These are phyloP conservation scores for Anadara kagoshimensis DNA, from an alignment of 1,140 invertebrate species.

Conservation along the genomic window DNA sequence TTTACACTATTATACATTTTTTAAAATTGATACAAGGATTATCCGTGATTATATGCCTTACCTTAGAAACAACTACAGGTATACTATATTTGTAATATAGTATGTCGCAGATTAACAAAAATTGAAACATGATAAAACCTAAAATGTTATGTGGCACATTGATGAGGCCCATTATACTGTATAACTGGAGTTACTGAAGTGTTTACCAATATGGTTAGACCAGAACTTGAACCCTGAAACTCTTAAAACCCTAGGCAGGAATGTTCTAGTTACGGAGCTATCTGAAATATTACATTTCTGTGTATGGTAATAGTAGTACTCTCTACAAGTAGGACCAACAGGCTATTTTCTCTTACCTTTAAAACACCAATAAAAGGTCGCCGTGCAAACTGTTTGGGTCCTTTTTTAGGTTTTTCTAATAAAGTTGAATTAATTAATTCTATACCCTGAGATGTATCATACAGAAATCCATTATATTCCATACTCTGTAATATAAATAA, in stretches of 20 bases:
- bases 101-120: too few relatives aligned
- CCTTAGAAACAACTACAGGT: too few relatives aligned
- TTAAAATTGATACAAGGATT: too few relatives aligned
- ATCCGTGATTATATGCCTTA: too few relatives aligned
- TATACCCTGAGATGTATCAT: slow-evolving; percentile 68
- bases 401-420: slow-evolving; percentile 50
- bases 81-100: too few relatives aligned
- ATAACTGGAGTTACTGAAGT: neutral
- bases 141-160: neutral
- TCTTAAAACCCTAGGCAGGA: neutral
- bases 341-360: slow-evolving; percentile 59
- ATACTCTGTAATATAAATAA: slow-evolving; percentile 46
- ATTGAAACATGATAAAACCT: too few relatives aligned
- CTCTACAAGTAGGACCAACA: too few relatives aligned
- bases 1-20: too few relatives aligned
- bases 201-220: neutral
- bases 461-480: slow-evolving; percentile 72
- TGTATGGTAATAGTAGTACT: too few relatives aligned
- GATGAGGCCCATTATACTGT: neutral
- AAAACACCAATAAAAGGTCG: slow-evolving; percentile 65
- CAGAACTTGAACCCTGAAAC: neutral
- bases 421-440: slow-evolving; percentile 58
- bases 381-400: slow-evolving; percentile 52
- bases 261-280: too few relatives aligned
- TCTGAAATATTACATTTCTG: too few relatives aligned